Evolutionary conservation across 1,140 invertebrate species (phyloP), one percentile per base, ranked within the genome.

Genomic region (Pristionchus pacificus): DNA sequence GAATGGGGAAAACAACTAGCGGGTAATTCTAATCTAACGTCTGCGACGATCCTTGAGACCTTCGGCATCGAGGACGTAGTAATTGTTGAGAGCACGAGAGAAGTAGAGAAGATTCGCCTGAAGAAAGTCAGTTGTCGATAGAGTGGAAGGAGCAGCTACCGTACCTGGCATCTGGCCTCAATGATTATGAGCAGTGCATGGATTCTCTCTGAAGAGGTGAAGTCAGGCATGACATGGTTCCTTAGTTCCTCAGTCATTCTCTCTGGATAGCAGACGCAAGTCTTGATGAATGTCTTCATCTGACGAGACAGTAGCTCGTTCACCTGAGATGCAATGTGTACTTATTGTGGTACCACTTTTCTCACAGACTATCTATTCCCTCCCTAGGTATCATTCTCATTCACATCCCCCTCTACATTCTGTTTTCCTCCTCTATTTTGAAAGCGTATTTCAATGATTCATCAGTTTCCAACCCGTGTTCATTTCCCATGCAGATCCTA

Each of bases 221-320:
- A 69, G 10, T 69, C 67, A 57, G n/a, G 25, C 67, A 69, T 69
- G 58, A 69, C 58, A 3, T 15, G 27, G 10, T 10, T 28, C 2
- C 67, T 25, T 57, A 69, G 25, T 2, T 69, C 67, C 25, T 24
- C 29, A 10, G 67, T 32, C 60, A 62, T 28, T 25, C 67, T 32
- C 15, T 25, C 25, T n/a, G 67, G 67, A 10, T 10, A 27, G 19
- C 19, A n/a, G 10, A 24, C 57, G 3, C 29, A 6, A 61, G 29
- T 68, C 60, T 69, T 69, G 67, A 69, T 63, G 57, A 69, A 69
- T 6, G 67, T 61, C 67, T 69, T 69, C 67, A 69, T 24, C 6
- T 66, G 49, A 19, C 67, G 67, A 28, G 19, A 27, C 3, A 69
- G 59, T 15, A 69, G 58, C 31, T 60, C 27, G 28, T 69, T 69